Base-by-base conservation (phyloP, 2,888 invertebrate species). In the Pantelozetes paolii region DNA sequence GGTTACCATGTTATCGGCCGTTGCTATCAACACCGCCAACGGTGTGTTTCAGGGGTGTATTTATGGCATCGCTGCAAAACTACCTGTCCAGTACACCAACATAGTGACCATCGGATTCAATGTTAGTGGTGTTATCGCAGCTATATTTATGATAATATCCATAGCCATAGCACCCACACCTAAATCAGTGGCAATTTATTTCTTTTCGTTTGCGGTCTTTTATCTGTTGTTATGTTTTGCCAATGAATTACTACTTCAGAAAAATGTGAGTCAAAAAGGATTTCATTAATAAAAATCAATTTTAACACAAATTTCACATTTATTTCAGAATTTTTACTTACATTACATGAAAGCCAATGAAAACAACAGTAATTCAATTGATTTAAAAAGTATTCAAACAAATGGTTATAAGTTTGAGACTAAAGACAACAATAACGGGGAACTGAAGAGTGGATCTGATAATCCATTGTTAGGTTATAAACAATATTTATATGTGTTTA, bases 31-130 rank as follows among this genome's bases (percentile, higher is more conserved):
- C 81, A 89, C 26, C 95, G 90, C 90, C 71, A 91, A 92, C 85
- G 98, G 97, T 62, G 89, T 99, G 79, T 99, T 96, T 84, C 96
- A 97, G 83, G 98, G 96, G 84, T 94, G 95, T 0, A 91, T 98
- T 30, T 99, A 90, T 83, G 98, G 98, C 15, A 88, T 97, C 84
- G 95, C 93, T 6, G 96, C 96, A 0, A 90, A 91, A 78, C 86
- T 99, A 73, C 98, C 97, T 0, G 86, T 89, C 76, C 89, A 89
- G 80, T 99, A 96, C 81, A 95, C 94, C 0, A 97, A 96, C 78
- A 95, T 95, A 72, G 91, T 98, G 75, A 89, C 99, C 15, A 85
- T 98, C 62, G 96, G 96, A 72, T 88, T 92, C 77, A 96, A 96
- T 82, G 87, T 95, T 69, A 92, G 94, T 82, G 96, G 96, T 54